Percentiles rank a stretch among this genome's conserved stretches.
Conservation (phyloP, 2,888 invertebrate species). For the Clistopyga incitator region DNA sequence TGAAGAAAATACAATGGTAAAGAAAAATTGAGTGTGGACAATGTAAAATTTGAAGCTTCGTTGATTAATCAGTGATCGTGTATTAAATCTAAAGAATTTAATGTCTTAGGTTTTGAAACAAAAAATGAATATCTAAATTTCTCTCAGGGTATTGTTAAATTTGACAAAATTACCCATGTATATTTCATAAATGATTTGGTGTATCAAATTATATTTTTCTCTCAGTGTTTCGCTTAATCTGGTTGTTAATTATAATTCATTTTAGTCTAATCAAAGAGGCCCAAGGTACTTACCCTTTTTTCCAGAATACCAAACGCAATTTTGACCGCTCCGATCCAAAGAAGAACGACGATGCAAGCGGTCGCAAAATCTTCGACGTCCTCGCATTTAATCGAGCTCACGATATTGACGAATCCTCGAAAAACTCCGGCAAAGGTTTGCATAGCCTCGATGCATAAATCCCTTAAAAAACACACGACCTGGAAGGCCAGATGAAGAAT, state of each 20-base stretch:
- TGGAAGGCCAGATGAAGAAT: conserved; percentile 77
- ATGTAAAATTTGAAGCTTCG: background rate
- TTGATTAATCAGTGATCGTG: background rate
- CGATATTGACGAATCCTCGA: conserved; percentile 75
- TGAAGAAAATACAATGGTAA: background rate
- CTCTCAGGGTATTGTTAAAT: too few relatives aligned
- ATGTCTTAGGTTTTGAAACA: too few relatives aligned
- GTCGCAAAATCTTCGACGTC: conserved; percentile 79
- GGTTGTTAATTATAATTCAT: too few relatives aligned
- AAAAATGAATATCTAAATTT: too few relatives aligned
- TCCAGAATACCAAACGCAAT: conserved; percentile 70
- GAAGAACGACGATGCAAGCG: conserved; percentile 76
- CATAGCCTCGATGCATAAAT: conserved; percentile 77
- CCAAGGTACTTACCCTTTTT: conserved; percentile 47
- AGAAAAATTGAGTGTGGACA: background rate
- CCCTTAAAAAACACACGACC: conserved; percentile 75
- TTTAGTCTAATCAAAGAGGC: too few relatives aligned
- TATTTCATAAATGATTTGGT: too few relatives aligned
- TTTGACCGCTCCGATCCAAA: conserved; percentile 76
- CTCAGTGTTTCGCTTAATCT: too few relatives aligned
- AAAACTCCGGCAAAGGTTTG: conserved; percentile 78
- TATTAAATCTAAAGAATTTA: too few relatives aligned
- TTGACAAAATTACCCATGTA: too few relatives aligned
- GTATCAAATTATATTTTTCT: too few relatives aligned
- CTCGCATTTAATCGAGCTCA: conserved; percentile 76